These are phyloP conservation scores for Ostrea edulis DNA, from an alignment of 1,140 invertebrate species.

Conservation along the genomic window DNA sequence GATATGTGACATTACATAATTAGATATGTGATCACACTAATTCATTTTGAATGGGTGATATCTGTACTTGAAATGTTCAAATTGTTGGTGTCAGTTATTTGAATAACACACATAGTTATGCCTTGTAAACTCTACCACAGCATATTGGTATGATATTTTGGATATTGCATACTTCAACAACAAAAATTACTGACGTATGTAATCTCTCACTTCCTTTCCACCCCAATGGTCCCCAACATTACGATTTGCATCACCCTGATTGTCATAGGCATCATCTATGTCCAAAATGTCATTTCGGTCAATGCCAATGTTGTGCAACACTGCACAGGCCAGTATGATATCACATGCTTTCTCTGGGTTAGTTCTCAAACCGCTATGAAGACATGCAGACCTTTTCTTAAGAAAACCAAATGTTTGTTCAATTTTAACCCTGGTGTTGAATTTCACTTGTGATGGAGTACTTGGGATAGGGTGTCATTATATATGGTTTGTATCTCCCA, in stretches of 20 bases:
- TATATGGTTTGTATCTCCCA: neutral
- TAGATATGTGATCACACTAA: too few species aligned
- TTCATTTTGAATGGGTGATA: too few species aligned
- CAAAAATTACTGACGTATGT: neutral
- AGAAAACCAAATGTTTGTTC: conserved; percentile 51
- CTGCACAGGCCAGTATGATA: conserved; percentile 1
- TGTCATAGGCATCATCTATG: neutral
- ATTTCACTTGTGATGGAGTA: conserved; percentile 22
- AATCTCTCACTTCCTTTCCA: neutral
- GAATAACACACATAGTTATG: too few species aligned
- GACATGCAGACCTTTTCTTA: conserved; percentile 40
- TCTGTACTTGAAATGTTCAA: too few species aligned
- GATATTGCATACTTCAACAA: too few species aligned
- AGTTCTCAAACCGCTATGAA: conserved; percentile 42
- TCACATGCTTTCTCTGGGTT: neutral
- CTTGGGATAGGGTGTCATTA: conserved; percentile 43
- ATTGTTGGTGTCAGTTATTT: too few species aligned
- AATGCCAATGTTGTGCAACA: conserved; percentile 44
- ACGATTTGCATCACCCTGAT: neutral
- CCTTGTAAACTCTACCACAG: too few species aligned
- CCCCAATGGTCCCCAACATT: neutral
- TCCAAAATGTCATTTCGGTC: neutral
- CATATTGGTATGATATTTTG: too few species aligned
- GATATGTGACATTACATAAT: too few species aligned
- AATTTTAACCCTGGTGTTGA: conserved; percentile 41